Evolutionary conservation across 37 sponge, comb jelly and placozoan genomes (phyloP), one percentile per base, ranked within the genome.

Genomic region (Spongilla lacustris): DNA sequence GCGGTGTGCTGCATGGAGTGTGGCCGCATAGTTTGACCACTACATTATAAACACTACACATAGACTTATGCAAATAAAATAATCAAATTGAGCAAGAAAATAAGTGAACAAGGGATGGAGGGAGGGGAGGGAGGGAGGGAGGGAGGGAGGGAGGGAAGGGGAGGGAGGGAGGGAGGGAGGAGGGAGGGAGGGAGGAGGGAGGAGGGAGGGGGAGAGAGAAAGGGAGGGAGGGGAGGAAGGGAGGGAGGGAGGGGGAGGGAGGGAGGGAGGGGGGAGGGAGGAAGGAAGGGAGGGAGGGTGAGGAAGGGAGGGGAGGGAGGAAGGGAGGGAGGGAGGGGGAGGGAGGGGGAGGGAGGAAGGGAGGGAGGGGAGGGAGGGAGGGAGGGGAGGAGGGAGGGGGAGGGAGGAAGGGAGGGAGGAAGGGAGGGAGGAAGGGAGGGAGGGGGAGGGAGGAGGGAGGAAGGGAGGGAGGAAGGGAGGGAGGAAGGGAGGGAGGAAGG

Each of bases 161-260:
- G 74, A 21, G 27, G 10, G 6, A 22, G 74, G 2, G 33, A 22
- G 33, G 74, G 74, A n/a, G 31, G 32, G 74, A 22, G 32, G 6
- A 32, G 74, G 19, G 30, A 3, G 2, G 33, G 74, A 29, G 31
- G 74, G 19, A 6, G 74, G 31, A 6, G 6, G 32, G 74, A 74
- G 74, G 41, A 9, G 6, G 41, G 6, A 6, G 74, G 6, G 31
- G 19, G 31, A 32, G 31, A 28, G 34, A 2, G 19, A 6, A 38
- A 76, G 29, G 75, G 4, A 23, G 33, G 34, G 30, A 8, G 9
- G 75, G 33, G 75, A 32, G 30, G 12, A 32, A 33, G 34, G 77
- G 77, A 76, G 77, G 26, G 41, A 5, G n/a, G 37, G 41, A 24
- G 34, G 77, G 38, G 23, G 37, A 38, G 21, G 77, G 77, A 76